Conservation (phyloP, 2,113 vertebrate species). For the Platichthys stellatus region DNA sequence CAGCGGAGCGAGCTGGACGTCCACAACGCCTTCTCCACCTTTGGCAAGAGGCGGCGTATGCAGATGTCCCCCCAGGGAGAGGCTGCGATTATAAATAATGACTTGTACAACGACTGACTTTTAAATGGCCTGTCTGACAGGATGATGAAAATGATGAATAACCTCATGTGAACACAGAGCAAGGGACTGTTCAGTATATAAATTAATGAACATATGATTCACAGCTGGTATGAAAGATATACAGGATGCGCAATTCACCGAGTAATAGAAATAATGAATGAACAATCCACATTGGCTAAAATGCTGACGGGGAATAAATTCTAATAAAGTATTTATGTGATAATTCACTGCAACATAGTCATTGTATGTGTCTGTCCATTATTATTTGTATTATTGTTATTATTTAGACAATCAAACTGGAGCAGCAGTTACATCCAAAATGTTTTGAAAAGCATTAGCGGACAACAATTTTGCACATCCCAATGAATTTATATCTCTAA, state of each 20-base stretch:
- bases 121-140: conserved; percentile 17
- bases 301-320: conserved; percentile 17
- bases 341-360: conserved; percentile 49
- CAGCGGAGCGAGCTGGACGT: conserved; percentile 85
- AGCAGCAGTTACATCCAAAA: conserved; percentile 63
- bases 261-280: conserved; percentile 25
- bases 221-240: conserved; percentile 31
- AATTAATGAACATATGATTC: conserved; percentile 30
- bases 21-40: conserved; percentile 92
- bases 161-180: conserved; percentile 27
- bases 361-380: conserved; percentile 42
- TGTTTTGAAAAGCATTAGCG: conserved; percentile 54
- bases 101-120: conserved; percentile 84
- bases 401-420: conserved; percentile 83
- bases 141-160: conserved; percentile 37
- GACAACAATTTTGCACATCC: conserved; percentile 70
- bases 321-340: conserved; percentile 54
- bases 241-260: neutral
- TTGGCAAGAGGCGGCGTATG: conserved; percentile 90
- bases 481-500: conserved; percentile 68
- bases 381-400: conserved; percentile 64
- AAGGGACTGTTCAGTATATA: conserved; percentile 19
- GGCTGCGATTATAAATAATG: conserved; percentile 88
- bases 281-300: conserved; percentile 29
- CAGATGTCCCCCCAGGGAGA: conserved; percentile 85